A percentile compares a stretch with the other conserved stretches of the same genome.
Evolutionary conservation across 2,888 invertebrate genomes (phyloP).

Genomic region (Mycalesis mineus): DNA sequence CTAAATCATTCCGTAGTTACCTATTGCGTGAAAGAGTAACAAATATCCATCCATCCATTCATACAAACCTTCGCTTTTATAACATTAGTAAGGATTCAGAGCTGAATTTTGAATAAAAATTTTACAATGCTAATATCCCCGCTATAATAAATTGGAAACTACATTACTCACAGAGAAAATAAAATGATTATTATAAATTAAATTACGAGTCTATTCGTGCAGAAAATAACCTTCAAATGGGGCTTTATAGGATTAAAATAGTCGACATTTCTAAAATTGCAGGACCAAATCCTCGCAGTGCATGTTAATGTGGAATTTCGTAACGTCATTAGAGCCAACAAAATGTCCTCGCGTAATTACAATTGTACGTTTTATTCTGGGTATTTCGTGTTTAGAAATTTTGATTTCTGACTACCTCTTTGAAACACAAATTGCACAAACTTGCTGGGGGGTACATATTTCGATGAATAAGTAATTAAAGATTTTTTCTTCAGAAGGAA

Average conservation of each 20-base stretch:
- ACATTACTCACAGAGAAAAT: not conserved
- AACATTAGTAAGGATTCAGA: too few species aligned
- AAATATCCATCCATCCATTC: too few species aligned
- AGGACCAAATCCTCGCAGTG: conserved; percentile 11
- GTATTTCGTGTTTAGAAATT: not conserved
- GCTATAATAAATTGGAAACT: not conserved
- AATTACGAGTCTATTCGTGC: not conserved
- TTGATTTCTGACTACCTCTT: not conserved
- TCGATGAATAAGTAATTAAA: too few species aligned
- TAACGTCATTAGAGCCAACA: conserved; percentile 8
- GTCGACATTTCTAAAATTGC: conserved; percentile 9
- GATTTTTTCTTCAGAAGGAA: too few species aligned
- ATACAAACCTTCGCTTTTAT: too few species aligned
- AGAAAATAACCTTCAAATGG: not conserved
- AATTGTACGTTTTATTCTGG: not conserved
- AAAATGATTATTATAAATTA: not conserved
- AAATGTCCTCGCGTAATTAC: not conserved
- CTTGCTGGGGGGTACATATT: too few species aligned
- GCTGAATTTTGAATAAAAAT: too few species aligned
- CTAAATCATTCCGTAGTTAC: too few species aligned
- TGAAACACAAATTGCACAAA: too few species aligned
- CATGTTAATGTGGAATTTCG: conserved; percentile 6
- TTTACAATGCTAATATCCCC: too few species aligned
- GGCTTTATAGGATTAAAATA: conserved; percentile 1
- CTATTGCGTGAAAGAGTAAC: too few species aligned